phyloP scores from a whole-genome alignment of 2,113 vertebrate genomes.

The Chaenocephalus aceratus region DNA sequence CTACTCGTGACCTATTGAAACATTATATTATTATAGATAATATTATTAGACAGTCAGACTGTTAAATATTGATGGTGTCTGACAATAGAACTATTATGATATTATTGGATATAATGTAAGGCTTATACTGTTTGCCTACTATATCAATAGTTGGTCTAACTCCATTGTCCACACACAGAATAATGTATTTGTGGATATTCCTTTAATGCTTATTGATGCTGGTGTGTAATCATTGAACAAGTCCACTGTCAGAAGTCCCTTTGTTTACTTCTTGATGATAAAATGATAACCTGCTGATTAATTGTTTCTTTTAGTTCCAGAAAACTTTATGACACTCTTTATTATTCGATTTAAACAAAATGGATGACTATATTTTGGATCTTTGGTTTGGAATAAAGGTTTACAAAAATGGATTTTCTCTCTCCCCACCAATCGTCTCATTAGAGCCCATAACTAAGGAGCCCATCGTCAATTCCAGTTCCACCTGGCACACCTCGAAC shows the following conservation, averaged over 20 bases:
- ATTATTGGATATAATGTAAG: not conserved
- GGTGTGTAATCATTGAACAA: not conserved
- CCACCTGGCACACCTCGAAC: accelerated
- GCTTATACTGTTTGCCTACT: not conserved
- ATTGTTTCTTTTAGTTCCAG: not conserved
- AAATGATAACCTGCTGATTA: not conserved
- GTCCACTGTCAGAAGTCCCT: not conserved
- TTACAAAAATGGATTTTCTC: not conserved
- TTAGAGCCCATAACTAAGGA: constrained; percentile 38
- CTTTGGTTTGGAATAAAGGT: too few relatives aligned
- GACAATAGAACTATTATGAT: not conserved
- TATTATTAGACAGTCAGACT: too few relatives aligned
- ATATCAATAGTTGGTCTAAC: not conserved
- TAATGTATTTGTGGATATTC: not conserved
- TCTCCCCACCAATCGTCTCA: not conserved
- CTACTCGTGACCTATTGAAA: too few relatives aligned
- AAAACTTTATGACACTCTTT: too few relatives aligned
- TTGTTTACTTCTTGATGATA: not conserved
- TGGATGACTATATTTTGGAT: too few relatives aligned
- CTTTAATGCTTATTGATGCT: not conserved
- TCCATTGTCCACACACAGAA: too few relatives aligned
- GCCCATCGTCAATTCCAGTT: not conserved
- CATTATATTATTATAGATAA: too few relatives aligned
- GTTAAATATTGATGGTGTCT: not conserved
- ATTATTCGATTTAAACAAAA: too few relatives aligned